Evolutionary conservation across 92 coral and sea anemone genomes (phyloP).

Genomic region (Micromussa lordhowensis): DNA sequence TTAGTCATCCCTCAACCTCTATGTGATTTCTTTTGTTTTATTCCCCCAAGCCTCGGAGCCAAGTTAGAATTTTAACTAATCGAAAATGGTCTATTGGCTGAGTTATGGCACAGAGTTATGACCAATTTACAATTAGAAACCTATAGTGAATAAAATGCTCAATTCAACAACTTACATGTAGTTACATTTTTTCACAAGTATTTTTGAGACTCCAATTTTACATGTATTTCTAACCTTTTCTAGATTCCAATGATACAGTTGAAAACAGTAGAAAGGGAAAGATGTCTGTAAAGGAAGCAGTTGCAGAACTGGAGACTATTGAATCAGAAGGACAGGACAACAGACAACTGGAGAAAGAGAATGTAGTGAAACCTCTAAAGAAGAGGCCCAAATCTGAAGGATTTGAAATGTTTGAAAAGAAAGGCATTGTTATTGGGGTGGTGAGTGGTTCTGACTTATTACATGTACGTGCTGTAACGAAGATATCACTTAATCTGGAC

Average conservation of each 20-base stretch:
- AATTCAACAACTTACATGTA: too few relatives aligned
- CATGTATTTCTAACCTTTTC: background rate
- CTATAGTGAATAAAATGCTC: too few relatives aligned
- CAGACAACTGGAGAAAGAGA: slow-evolving; percentile 1
- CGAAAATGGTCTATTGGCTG: too few relatives aligned
- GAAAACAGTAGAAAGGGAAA: slow-evolving; percentile 5
- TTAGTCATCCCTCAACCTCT: too few relatives aligned
- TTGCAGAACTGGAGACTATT: background rate
- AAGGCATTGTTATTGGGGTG: slow-evolving; percentile 52
- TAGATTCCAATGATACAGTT: background rate
- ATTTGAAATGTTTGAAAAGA: slow-evolving; percentile 61
- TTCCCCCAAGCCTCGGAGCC: too few relatives aligned
- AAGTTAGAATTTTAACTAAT: too few relatives aligned
- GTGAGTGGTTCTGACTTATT: slow-evolving; percentile 25
- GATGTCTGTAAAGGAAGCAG: background rate
- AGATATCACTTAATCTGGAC: too few relatives aligned
- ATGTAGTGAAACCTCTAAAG: slow-evolving; percentile 43
- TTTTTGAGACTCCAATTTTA: background rate
- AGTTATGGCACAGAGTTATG: background rate
- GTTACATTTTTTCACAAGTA: too few relatives aligned
- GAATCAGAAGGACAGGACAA: slow-evolving; percentile 10
- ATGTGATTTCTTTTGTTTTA: too few relatives aligned
- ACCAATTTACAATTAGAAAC: too few relatives aligned
- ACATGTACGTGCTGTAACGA: background rate
- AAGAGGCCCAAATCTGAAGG: slow-evolving; percentile 66